Conservation (phyloP, 2,888 invertebrate genomes). For the Pachydiplax longipennis region DNA sequence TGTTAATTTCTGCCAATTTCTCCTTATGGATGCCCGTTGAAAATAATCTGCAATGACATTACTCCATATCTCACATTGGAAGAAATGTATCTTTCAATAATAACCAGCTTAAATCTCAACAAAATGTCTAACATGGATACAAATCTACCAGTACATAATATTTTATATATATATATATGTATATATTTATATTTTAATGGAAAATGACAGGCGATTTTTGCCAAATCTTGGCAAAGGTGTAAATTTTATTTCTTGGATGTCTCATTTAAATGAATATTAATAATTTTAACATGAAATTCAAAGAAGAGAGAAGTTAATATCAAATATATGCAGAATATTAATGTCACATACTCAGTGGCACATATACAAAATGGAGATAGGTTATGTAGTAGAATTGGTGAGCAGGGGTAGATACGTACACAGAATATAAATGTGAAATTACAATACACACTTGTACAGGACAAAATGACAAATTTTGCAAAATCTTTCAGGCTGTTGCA, state of each 20-base stretch:
- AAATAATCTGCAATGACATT: neutral
- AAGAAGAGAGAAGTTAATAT: constrained; percentile 27
- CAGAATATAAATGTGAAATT: constrained; percentile 35
- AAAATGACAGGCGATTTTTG: neutral
- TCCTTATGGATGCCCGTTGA: neutral
- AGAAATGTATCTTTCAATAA: neutral
- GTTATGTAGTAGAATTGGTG: constrained; percentile 20
- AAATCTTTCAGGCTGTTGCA: constrained; percentile 33
- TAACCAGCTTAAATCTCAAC: neutral
- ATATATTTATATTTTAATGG: neutral
- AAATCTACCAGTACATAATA: neutral
- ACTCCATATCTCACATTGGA: constrained; percentile 5
- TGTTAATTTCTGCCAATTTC: neutral
- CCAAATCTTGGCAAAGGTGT: neutral
- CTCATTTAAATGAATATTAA: constrained; percentile 2
- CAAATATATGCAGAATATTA: constrained; percentile 25
- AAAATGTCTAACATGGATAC: constrained; percentile 15
- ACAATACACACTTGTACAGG: constrained; percentile 25
- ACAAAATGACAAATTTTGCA: constrained; percentile 32
- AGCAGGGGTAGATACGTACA: constrained; percentile 12
- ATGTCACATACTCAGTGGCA: constrained; percentile 11
- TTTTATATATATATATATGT: neutral
- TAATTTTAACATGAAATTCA: constrained; percentile 21
- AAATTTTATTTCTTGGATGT: neutral
- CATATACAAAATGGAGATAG: constrained; percentile 20